Evolutionary conservation across 2,888 invertebrate species (phyloP).

Genomic region (Caradrina clavipalpis): DNA sequence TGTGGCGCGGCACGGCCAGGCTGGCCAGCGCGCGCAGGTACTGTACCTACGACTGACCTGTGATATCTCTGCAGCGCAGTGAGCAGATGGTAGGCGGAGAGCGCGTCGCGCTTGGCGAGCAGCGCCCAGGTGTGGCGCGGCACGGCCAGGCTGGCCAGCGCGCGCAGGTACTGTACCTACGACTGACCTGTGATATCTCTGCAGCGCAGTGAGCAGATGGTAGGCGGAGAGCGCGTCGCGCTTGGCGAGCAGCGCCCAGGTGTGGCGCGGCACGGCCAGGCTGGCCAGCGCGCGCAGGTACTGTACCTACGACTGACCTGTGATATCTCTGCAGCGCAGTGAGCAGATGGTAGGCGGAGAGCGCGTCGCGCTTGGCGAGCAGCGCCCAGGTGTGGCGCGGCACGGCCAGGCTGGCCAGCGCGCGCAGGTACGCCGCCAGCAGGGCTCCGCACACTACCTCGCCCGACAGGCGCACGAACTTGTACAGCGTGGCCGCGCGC

Average conservation of each 20-base stretch:
- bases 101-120: no score
- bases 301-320: slow-evolving; percentile 84
- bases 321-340: slow-evolving; percentile 94
- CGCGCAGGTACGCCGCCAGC: slow-evolving; percentile 96
- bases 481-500: slow-evolving; percentile 95
- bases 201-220: slow-evolving; percentile 92
- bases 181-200: no score
- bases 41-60: no score
- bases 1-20: no score
- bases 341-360: slow-evolving; percentile 83
- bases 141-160: no score
- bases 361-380: slow-evolving; percentile 82
- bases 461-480: slow-evolving; percentile 97
- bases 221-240: slow-evolving; percentile 84
- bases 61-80: no score
- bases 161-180: no score
- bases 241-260: slow-evolving; percentile 91
- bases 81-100: no score
- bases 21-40: no score
- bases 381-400: slow-evolving; percentile 93
- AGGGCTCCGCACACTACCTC: slow-evolving; percentile 96
- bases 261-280: slow-evolving; percentile 94
- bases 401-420: slow-evolving; percentile 95
- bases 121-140: no score
- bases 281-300: slow-evolving; percentile 97